phyloP scores from a whole-genome alignment of 2,113 vertebrate species.

The Cariama cristata region DNA sequence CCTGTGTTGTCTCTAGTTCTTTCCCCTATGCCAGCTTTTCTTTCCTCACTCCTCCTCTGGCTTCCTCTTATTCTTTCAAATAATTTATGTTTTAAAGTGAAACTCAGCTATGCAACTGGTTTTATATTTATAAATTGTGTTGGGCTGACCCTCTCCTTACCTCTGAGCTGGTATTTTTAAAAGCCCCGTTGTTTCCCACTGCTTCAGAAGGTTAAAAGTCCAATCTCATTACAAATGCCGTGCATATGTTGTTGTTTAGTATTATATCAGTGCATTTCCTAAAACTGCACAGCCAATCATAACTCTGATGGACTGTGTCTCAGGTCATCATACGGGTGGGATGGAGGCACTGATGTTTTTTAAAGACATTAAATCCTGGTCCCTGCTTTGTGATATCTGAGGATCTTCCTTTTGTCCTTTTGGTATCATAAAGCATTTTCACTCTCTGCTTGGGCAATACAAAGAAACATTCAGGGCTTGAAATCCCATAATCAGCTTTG shows the following conservation, averaged over 20 bases:
- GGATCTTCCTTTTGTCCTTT: constrained; percentile 28
- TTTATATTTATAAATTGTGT: constrained; percentile 46
- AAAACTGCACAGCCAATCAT: background rate
- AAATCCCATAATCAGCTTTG: constrained; percentile 54
- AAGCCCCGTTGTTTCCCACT: constrained; percentile 43
- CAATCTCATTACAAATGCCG: constrained; percentile 45
- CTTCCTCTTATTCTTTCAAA: constrained; percentile 10
- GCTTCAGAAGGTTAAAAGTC: constrained; percentile 68
- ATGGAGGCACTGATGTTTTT: background rate
- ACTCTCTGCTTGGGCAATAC: constrained; percentile 19
- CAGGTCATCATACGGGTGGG: background rate
- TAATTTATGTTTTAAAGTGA: constrained; percentile 15
- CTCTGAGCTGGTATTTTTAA: constrained; percentile 71
- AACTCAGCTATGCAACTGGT: constrained; percentile 25
- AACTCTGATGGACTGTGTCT: background rate
- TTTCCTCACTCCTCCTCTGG: background rate
- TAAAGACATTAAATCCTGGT: background rate
- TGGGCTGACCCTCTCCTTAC: constrained; percentile 67
- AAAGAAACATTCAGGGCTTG: constrained; percentile 24
- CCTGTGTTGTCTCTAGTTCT: background rate
- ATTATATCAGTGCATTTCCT: constrained; percentile 9
- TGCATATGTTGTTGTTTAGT: constrained; percentile 68
- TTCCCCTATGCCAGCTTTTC: background rate
- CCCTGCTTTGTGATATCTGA: background rate
- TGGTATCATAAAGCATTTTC: constrained; percentile 16